Evolutionary conservation across 2,113 vertebrate genomes (phyloP).

Genomic region (Anas platyrhynchos): DNA sequence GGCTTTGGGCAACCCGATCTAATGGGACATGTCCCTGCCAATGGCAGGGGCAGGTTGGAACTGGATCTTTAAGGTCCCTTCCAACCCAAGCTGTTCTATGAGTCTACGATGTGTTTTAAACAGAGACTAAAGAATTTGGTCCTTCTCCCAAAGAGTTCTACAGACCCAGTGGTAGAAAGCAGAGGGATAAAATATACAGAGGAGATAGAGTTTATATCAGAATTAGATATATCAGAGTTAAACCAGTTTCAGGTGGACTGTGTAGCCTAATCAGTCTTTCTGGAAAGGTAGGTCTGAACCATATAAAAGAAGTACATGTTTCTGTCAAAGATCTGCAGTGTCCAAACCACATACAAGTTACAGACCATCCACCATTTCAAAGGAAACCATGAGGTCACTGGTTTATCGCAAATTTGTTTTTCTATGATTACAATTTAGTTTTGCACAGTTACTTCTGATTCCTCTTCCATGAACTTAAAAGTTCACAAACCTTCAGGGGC

Average conservation of each 20-base stretch:
- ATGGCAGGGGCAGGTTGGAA: no score
- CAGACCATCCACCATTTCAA: not conserved
- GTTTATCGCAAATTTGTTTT: not conserved
- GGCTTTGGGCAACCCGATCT: no score
- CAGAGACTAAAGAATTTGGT: not conserved
- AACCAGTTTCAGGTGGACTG: not conserved
- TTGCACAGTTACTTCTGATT: not conserved
- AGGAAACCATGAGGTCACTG: not conserved
- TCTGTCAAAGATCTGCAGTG: not conserved
- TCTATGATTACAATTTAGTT: fast-evolving
- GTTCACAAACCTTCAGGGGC: not conserved
- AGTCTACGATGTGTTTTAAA: not conserved
- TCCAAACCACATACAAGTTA: not conserved
- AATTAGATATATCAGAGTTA: not conserved
- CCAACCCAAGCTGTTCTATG: no score
- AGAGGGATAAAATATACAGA: not conserved
- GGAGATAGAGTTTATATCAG: not conserved
- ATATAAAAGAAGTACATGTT: not conserved
- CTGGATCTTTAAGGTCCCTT: no score
- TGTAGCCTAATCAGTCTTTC: not conserved
- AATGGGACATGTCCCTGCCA: no score
- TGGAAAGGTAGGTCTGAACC: not conserved
- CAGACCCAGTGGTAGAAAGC: not conserved
- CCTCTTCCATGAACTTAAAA: not conserved
- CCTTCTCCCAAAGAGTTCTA: not conserved